Evolutionary conservation across 37 sponge, comb jelly and placozoan genomes (phyloP).

Genomic region (Amphimedon queenslandica): DNA sequence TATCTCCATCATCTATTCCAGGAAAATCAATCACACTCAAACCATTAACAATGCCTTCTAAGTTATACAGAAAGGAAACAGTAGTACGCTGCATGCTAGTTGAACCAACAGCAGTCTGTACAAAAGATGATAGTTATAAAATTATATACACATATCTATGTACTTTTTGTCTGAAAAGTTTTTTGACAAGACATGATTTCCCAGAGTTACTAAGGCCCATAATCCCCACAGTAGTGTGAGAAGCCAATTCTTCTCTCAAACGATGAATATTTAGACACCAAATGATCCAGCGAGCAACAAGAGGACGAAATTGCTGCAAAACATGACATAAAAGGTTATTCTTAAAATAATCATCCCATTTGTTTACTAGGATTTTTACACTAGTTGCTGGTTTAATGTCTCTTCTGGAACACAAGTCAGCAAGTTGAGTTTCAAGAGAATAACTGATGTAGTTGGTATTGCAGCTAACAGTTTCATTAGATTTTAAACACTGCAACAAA

Average conservation of each 20-base stretch:
- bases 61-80: conserved; percentile 52
- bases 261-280: conserved; percentile 15
- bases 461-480: not conserved
- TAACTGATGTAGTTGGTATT: conserved; percentile 15
- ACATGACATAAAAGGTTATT: conserved; percentile 2
- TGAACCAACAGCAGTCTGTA: conserved; percentile 28
- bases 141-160: no score
- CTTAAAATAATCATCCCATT: conserved; percentile 20
- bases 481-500: not conserved
- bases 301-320: not conserved
- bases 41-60: conserved; percentile 20
- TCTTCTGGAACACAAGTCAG: not conserved
- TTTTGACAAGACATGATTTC: conserved; percentile 18
- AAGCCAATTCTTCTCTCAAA: conserved; percentile 12
- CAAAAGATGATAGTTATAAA: not conserved
- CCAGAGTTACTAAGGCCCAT: conserved; percentile 21
- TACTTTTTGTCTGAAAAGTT: conserved; percentile 9
- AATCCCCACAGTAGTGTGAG: conserved; percentile 14
- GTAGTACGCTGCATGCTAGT: conserved; percentile 25
- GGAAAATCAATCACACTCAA: conserved; percentile 50
- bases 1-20: conserved; percentile 42
- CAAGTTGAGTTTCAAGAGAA: conserved; percentile 24
- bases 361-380: not conserved
- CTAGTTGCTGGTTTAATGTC: conserved; percentile 13
- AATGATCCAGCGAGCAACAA: conserved; percentile 23